These are phyloP conservation scores for Calyptomena viridis DNA, from an alignment of 2,113 vertebrate genomes.

Conservation along the genomic window DNA sequence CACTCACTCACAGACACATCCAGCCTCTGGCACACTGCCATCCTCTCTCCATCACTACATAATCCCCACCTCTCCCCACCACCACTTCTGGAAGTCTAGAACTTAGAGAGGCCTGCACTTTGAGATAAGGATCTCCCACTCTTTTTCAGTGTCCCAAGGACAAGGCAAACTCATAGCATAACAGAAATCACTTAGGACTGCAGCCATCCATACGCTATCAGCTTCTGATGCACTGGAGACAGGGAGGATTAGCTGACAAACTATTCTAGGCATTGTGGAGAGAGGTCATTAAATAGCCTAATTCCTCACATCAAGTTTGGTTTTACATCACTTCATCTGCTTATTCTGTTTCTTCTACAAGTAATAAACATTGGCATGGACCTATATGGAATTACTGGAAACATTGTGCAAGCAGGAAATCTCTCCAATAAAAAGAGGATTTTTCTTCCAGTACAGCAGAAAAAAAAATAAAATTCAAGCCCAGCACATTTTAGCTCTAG, in stretches of 20 bases:
- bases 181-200: not conserved
- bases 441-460: conserved; percentile 6
- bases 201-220: not conserved
- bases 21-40: not conserved
- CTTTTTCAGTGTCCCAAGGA: not conserved
- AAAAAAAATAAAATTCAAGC: not conserved
- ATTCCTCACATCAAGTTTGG: not conserved
- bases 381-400: conserved; percentile 66
- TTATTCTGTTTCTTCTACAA: conserved; percentile 63
- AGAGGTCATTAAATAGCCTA: not conserved
- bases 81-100: not conserved
- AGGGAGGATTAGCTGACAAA: conserved; percentile 1
- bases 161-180: not conserved
- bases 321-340: not conserved
- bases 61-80: not conserved
- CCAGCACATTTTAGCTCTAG: conserved; percentile 12
- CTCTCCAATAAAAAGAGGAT: conserved; percentile 57
- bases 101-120: not conserved
- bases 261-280: not conserved
- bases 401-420: conserved; percentile 63
- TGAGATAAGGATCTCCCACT: not conserved
- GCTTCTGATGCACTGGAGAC: not conserved
- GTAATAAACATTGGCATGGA: conserved; percentile 61
- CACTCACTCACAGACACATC: not conserved
- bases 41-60: not conserved